Base-by-base conservation (phyloP, 2,888 invertebrate genomes). In the Tipula lateralis region DNA sequence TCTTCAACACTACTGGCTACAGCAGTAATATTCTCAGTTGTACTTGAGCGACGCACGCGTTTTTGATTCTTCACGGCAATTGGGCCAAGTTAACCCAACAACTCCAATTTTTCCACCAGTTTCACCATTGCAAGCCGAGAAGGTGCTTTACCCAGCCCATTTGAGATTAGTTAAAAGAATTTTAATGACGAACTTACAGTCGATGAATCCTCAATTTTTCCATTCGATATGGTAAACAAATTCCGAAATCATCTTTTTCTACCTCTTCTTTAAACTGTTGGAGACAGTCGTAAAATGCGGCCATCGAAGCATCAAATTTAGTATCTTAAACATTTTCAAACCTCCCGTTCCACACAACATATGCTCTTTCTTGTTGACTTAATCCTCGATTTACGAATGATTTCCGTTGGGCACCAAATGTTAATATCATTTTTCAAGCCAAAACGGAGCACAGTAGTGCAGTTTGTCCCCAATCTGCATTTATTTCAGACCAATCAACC, bases 401-500 rank as follows among this genome's bases (percentile, higher is more conserved):
- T 97, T 99, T 84, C 99, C 99, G 88, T 96, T 98, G 0, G 99
- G 98, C 24, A 99, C 97, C 29, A 99, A 91, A 99, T 16, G 93
- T 95, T 83, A 99, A 92, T 88, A 95, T 95, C 88, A 98, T 96
- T 91, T 98, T 98, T 83, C 96, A 92, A 0, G 98, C 97, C 29
- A 99, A 91, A 0, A 98, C 96, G 83, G 96, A 95, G 0, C 99
- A 91, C 1, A 99, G 91, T 5, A 99, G 91, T 0, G 97, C 97
- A 0, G 98, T 97, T 91, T 99, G 99, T 6, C 99, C 99, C 98
- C 99, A 99, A 0, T 99, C 99, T 0, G 99, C 99, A 89, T 99
- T 99, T 85, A 99, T 99, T 91, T 99, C 99, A 1, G 96, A 95
- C 99, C 99, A 99, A 88, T 98, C 98, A 0, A 99, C 97, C 0